Conservation (phyloP, 2,888 invertebrate species). For the Drosophila yooni region DNA sequence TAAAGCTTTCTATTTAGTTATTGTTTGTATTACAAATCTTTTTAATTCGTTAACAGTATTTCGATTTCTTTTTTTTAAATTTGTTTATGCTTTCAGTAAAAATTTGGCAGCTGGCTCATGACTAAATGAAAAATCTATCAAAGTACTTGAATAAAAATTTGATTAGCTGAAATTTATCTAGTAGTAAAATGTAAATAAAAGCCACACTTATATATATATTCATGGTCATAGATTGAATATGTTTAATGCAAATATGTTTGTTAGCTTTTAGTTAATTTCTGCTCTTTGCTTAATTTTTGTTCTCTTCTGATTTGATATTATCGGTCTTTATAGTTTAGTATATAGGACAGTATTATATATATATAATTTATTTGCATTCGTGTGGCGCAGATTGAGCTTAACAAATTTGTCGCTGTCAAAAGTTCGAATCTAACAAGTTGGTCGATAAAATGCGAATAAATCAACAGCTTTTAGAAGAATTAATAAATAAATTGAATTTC, state of each 20-base stretch:
- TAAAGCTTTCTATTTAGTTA: constrained; percentile 79
- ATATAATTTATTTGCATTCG: constrained; percentile 13
- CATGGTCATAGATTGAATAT: constrained; percentile 12
- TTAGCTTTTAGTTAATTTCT: constrained; percentile 20
- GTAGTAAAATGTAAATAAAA: constrained; percentile 51
- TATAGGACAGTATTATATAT: constrained; percentile 27
- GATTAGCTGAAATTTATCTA: constrained; percentile 62
- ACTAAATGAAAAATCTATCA: constrained; percentile 45
- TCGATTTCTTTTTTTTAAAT: constrained; percentile 7
- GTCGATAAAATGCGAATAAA: constrained; percentile 1
- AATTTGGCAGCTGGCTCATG: constrained; percentile 70
- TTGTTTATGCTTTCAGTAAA: constrained; percentile 43
- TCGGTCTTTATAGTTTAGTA: constrained; percentile 37
- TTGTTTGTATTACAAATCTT: constrained; percentile 59
- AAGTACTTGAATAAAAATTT: constrained; percentile 31
- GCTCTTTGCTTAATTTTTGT: constrained; percentile 2
- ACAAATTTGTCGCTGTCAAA: constrained; percentile 29
- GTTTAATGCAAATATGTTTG: constrained; percentile 23
- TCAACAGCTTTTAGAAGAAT: not conserved
- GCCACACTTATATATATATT: constrained; percentile 25
- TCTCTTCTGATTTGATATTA: constrained; percentile 17
- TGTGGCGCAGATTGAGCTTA: constrained; percentile 24
- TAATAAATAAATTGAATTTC: not conserved
- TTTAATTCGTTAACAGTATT: constrained; percentile 25
- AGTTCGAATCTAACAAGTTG: not conserved